Percentiles rank a stretch among this genome's conserved stretches.
Conservation (phyloP, 2,888 invertebrate species). For the Phlogophora meticulosa region DNA sequence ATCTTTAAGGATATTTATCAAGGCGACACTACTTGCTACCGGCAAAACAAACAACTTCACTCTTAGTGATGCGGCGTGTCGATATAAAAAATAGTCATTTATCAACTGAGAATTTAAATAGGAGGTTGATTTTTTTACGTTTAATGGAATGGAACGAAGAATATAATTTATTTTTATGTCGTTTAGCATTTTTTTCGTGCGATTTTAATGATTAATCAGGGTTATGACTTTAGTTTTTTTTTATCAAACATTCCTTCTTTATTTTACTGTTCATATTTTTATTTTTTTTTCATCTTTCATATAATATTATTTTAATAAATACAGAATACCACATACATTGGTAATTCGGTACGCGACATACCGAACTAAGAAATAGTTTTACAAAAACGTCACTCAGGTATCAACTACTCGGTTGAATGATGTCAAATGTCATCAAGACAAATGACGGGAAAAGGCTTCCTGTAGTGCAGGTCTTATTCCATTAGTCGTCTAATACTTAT, state of each 20-base stretch:
- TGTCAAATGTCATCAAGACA: constrained; percentile 89
- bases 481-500: constrained; percentile 76
- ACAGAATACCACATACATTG: neutral
- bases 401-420: constrained; percentile 83
- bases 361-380: constrained; percentile 12
- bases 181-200: constrained; percentile 34
- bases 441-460: constrained; percentile 87
- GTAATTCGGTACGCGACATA: neutral
- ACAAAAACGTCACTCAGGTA: constrained; percentile 71
- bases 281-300: neutral
- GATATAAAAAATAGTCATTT: constrained; percentile 69
- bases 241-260: neutral
- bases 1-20: constrained; percentile 91
- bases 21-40: constrained; percentile 90
- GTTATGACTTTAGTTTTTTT: constrained; percentile 34
- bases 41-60: constrained; percentile 89
- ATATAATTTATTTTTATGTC: constrained; percentile 20
- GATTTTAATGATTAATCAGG: constrained; percentile 43
- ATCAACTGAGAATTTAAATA: constrained; percentile 57
- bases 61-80: constrained; percentile 80
- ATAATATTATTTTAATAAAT: neutral
- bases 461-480: constrained; percentile 82
- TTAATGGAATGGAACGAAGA: constrained; percentile 37
- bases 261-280: neutral
- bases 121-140: constrained; percentile 38